phyloP scores from a whole-genome alignment of 2,797 vertebrate species.

The Synaphobranchus kaupii region DNA sequence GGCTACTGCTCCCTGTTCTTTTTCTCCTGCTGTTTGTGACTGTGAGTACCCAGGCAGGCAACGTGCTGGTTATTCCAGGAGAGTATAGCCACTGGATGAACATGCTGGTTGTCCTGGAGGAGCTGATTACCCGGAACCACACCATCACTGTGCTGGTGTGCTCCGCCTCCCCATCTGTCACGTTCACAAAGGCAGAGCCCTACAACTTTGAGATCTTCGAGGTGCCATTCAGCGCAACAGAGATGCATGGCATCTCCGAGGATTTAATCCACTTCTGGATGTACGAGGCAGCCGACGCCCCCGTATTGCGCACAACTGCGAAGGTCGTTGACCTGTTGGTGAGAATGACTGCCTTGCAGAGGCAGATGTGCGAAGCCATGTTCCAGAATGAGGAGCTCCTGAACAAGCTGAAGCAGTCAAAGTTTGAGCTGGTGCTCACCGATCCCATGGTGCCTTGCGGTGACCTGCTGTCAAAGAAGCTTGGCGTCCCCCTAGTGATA shows the following conservation, averaged over 20 bases:
- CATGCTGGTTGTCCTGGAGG: slow-evolving; percentile 64
- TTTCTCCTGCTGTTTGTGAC: slow-evolving; percentile 41
- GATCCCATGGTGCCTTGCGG: slow-evolving; percentile 48
- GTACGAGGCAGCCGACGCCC: slow-evolving; percentile 33
- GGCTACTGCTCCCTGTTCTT: not conserved
- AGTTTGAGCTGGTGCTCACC: slow-evolving; percentile 50
- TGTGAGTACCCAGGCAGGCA: slow-evolving; percentile 50
- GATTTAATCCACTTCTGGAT: slow-evolving; percentile 30
- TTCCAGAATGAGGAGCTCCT: slow-evolving; percentile 41
- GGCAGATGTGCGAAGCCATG: slow-evolving; percentile 43
- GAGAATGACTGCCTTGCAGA: not conserved
- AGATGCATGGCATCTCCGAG: not conserved
- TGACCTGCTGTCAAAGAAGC: slow-evolving; percentile 48
- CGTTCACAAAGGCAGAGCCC: slow-evolving; percentile 28
- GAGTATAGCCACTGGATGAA: slow-evolving; percentile 78
- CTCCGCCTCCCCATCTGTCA: slow-evolving; percentile 53
- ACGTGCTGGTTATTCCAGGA: slow-evolving; percentile 68
- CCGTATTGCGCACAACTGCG: not conserved
- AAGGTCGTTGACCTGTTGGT: slow-evolving; percentile 23
- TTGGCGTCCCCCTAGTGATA: slow-evolving; percentile 76
- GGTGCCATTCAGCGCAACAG: slow-evolving; percentile 27
- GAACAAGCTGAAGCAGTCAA: slow-evolving; percentile 33
- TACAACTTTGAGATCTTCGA: slow-evolving; percentile 43
- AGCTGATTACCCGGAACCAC: slow-evolving; percentile 61
- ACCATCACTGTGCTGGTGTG: slow-evolving; percentile 63